These are phyloP conservation scores for Synanthedon tipuliformis DNA, from an alignment of 2,888 invertebrate genomes.

Conservation along the genomic window DNA sequence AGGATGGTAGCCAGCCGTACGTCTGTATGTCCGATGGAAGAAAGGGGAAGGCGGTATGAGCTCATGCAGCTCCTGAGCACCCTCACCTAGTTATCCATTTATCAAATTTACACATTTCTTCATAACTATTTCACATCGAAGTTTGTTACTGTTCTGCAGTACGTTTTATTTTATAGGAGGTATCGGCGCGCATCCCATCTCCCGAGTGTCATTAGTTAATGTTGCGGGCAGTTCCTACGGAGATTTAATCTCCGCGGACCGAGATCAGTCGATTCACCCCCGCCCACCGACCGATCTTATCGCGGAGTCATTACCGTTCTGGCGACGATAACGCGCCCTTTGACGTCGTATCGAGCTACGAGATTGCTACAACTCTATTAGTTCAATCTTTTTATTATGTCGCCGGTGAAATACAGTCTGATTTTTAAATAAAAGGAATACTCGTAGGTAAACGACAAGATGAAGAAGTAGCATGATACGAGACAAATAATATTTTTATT, in stretches of 20 bases:
- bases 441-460: no score
- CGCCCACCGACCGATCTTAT: slow-evolving; percentile 19
- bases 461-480: no score
- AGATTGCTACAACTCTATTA: slow-evolving; percentile 38
- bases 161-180: slow-evolving; percentile 4
- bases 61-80: no score
- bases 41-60: no score
- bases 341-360: slow-evolving; percentile 15
- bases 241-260: slow-evolving; percentile 43
- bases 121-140: no score
- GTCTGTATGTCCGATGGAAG: no score
- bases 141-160: not conserved
- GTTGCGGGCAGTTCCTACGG: slow-evolving; percentile 48
- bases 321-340: slow-evolving; percentile 33
- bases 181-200: slow-evolving; percentile 37
- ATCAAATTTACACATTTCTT: no score
- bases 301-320: slow-evolving; percentile 42
- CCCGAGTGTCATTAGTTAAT: slow-evolving; percentile 54
- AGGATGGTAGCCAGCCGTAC: no score
- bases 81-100: no score
- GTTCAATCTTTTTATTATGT: slow-evolving; percentile 21
- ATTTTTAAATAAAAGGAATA: not conserved
- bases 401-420: not conserved
- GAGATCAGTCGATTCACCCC: slow-evolving; percentile 40
- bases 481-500: no score